These are phyloP conservation scores for Diaperis boleti DNA, from an alignment of 2,888 invertebrate genomes.

Conservation along the genomic window DNA sequence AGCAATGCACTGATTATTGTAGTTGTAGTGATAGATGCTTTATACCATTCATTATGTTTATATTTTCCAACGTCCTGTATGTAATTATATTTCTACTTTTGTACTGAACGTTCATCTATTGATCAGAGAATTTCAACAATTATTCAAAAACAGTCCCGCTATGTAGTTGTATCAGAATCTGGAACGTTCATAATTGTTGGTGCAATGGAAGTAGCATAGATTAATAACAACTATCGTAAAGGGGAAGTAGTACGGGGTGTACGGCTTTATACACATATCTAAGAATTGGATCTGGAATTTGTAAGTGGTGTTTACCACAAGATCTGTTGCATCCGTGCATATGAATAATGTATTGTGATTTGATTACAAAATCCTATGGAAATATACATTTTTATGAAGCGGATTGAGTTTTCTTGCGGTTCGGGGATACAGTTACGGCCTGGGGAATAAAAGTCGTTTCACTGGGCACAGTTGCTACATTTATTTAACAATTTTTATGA, in stretches of 20 bases:
- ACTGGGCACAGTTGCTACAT: constrained; percentile 65
- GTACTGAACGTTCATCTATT: not conserved
- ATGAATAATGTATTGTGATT: constrained; percentile 23
- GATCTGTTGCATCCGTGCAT: constrained; percentile 30
- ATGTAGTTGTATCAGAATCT: constrained; percentile 19
- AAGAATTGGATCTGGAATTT: not conserved
- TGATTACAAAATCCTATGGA: constrained; percentile 23
- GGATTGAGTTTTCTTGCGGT: not conserved
- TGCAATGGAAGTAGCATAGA: not conserved
- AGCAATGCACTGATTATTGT: not conserved
- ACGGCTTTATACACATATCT: not conserved
- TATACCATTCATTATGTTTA: too few relatives aligned
- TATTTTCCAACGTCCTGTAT: not conserved
- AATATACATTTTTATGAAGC: constrained; percentile 33
- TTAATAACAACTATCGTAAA: too few relatives aligned
- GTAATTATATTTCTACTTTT: constrained; percentile 12
- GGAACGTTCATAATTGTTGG: not conserved
- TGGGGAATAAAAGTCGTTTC: constrained; percentile 17
- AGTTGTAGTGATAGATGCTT: too few relatives aligned
- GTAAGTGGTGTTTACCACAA: not conserved
- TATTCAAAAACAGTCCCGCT: not conserved
- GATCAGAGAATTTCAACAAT: constrained; percentile 19
- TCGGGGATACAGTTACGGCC: too few relatives aligned
- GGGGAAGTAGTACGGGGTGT: not conserved
- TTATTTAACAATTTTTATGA: constrained; percentile 67